Evolutionary conservation across 2,797 vertebrate species (phyloP).

Genomic region (Pipistrellus nathusii): DNA sequence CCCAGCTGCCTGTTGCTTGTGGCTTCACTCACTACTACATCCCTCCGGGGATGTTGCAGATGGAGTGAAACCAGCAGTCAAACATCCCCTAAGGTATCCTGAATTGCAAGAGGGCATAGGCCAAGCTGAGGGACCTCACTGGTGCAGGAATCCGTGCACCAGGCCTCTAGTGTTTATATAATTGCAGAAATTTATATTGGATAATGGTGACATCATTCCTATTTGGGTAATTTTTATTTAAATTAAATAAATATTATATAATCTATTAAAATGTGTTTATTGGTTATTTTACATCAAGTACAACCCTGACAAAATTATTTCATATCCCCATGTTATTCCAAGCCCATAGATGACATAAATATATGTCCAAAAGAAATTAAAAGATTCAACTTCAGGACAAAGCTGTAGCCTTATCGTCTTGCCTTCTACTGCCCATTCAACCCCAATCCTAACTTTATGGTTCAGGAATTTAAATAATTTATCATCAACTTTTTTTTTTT

Average conservation of each 20-base stretch:
- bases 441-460: background rate
- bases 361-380: background rate
- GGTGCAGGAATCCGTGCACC: too few relatives aligned
- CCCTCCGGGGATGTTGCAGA: too few relatives aligned
- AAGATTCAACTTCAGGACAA: background rate
- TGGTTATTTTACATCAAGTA: background rate
- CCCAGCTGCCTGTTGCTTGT: too few relatives aligned
- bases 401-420: constrained; percentile 17
- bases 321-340: background rate
- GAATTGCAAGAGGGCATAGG: too few relatives aligned
- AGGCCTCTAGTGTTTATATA: background rate
- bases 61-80: too few relatives aligned
- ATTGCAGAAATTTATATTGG: constrained; percentile 26
- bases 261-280: background rate
- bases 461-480: constrained; percentile 46
- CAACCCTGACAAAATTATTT: background rate
- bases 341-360: background rate
- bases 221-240: constrained; percentile 43
- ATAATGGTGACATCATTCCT: background rate
- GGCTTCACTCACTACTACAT: too few relatives aligned
- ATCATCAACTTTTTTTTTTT: background rate
- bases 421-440: background rate
- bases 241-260: constrained; percentile 29
- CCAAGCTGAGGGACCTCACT: too few relatives aligned
- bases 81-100: too few relatives aligned